A percentile compares a stretch with the other conserved stretches of the same genome.
Conservation (phyloP, 2,113 vertebrate genomes). For the Vulpes vulpes region DNA sequence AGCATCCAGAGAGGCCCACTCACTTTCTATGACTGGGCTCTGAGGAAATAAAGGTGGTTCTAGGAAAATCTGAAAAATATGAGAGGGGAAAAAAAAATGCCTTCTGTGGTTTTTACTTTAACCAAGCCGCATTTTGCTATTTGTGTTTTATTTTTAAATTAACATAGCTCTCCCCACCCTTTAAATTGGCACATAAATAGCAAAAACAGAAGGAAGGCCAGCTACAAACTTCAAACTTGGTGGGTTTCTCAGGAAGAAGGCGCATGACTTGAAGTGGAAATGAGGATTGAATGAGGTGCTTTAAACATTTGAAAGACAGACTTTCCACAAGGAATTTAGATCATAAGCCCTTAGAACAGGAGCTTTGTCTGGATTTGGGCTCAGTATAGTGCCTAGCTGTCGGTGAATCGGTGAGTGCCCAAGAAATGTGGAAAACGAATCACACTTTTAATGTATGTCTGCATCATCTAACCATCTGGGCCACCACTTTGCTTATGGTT, state of each 20-base stretch:
- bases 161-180: slow-evolving; percentile 79
- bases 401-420: background rate
- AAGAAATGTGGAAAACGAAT: background rate
- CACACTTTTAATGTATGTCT: background rate
- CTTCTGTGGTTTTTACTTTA: slow-evolving; percentile 77
- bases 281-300: slow-evolving; percentile 67
- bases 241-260: slow-evolving; percentile 74
- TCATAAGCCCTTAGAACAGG: slow-evolving; percentile 60
- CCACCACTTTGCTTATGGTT: background rate
- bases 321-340: slow-evolving; percentile 74
- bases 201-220: slow-evolving; percentile 75
- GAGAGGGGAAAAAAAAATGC: slow-evolving; percentile 46
- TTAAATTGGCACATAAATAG: slow-evolving; percentile 73
- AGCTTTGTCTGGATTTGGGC: slow-evolving; percentile 57
- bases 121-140: slow-evolving; percentile 72
- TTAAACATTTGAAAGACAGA: slow-evolving; percentile 68
- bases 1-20: slow-evolving; percentile 5
- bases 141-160: slow-evolving; percentile 80
- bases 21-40: slow-evolving; percentile 74
- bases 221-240: slow-evolving; percentile 63
- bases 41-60: slow-evolving; percentile 76
- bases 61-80: slow-evolving; percentile 82
- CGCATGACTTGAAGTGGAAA: slow-evolving; percentile 69
- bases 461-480: background rate
- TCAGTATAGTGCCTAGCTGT: background rate